Conservation (phyloP, 2,113 vertebrate species). For the Oryzias curvinotus region DNA sequence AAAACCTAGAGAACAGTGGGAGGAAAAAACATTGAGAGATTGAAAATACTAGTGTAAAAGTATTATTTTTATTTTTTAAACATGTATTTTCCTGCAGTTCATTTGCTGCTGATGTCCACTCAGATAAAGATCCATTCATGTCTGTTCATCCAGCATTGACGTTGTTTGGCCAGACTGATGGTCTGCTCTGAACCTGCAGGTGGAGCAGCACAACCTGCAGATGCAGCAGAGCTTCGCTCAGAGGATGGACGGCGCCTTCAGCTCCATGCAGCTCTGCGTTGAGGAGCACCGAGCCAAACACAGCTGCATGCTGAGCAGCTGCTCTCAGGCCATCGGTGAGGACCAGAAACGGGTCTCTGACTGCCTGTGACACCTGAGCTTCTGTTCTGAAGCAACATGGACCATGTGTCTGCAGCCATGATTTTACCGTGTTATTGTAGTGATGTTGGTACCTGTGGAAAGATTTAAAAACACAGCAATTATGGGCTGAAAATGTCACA, state of each 20-base stretch:
- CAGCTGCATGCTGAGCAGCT: constrained; percentile 76
- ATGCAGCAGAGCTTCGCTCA: constrained; percentile 80
- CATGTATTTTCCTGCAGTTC: too few relatives aligned
- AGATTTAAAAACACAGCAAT: too few relatives aligned
- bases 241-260: constrained; percentile 80
- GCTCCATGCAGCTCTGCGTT: constrained; percentile 79
- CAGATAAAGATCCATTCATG: too few relatives aligned
- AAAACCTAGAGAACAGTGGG: too few relatives aligned
- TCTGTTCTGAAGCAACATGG: neutral
- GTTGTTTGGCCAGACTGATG: neutral
- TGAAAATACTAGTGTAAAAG: too few relatives aligned
- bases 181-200: constrained; percentile 13
- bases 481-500: neutral
- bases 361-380: neutral
- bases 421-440: too few relatives aligned
- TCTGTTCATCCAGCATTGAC: too few relatives aligned
- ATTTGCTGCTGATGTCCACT: too few relatives aligned
- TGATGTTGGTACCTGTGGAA: too few relatives aligned
- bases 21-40: too few relatives aligned
- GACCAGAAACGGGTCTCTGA: too few relatives aligned
- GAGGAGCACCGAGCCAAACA: constrained; percentile 80
- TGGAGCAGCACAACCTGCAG: constrained; percentile 86
- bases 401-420: neutral
- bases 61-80: too few relatives aligned
- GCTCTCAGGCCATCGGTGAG: constrained; percentile 81